Conservation (phyloP, 2,797 vertebrate species). For the Sandelia bainsii region DNA sequence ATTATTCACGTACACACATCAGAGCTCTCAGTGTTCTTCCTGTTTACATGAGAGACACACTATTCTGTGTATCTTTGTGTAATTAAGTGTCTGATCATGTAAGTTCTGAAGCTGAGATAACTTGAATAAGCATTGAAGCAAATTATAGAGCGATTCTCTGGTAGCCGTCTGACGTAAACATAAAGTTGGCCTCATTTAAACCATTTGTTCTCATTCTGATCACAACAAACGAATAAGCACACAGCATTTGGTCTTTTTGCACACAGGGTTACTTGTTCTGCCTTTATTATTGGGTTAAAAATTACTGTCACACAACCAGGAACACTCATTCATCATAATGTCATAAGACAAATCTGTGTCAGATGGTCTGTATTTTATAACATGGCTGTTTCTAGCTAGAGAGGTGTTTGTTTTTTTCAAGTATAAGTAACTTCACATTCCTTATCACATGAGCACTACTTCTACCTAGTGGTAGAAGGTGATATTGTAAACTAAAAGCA, state of each 20-base stretch:
- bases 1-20: slow-evolving; percentile 17
- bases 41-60: slow-evolving; percentile 35
- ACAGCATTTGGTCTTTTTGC: not conserved
- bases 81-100: slow-evolving; percentile 39
- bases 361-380: slow-evolving; percentile 7
- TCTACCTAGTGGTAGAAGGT: slow-evolving; percentile 63
- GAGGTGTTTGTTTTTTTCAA: not conserved
- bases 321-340: not conserved
- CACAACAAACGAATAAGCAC: not conserved
- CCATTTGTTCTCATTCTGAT: not conserved
- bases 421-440: not conserved
- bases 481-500: not conserved
- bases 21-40: slow-evolving; percentile 34
- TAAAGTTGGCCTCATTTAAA: slow-evolving; percentile 12
- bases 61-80: slow-evolving; percentile 37
- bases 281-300: not conserved
- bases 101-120: not conserved
- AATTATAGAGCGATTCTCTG: not conserved
- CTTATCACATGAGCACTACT: slow-evolving; percentile 9
- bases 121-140: not conserved
- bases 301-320: not conserved
- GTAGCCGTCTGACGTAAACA: not conserved
- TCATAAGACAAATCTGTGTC: not conserved
- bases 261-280: not conserved
- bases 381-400: not conserved